These are phyloP conservation scores for Hexactinellida sp. DNA, from an alignment of 37 sponge, comb jelly and placozoan genomes.

Conservation along the genomic window DNA sequence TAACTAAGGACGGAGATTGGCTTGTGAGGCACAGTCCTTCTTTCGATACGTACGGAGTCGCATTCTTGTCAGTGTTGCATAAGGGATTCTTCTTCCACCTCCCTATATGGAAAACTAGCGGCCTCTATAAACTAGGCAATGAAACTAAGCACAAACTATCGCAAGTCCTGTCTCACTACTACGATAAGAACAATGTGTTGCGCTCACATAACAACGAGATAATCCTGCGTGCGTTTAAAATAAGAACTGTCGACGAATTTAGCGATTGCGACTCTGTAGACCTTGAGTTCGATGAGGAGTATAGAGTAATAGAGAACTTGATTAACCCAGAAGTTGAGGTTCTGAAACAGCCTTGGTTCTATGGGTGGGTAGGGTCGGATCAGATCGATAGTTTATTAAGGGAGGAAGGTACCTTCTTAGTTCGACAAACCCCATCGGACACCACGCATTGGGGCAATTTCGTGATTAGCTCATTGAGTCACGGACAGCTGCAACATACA, in stretches of 20 bases:
- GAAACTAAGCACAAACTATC: not conserved
- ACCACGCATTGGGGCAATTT: not conserved
- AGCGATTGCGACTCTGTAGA: not conserved
- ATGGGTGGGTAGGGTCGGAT: slow-evolving; percentile 7
- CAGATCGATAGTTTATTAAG: not conserved
- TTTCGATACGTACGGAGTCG: not conserved
- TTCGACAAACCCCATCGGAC: not conserved
- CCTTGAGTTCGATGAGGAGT: not conserved
- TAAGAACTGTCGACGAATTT: not conserved
- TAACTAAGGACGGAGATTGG: not conserved
- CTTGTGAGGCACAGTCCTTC: not conserved
- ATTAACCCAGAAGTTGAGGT: not conserved
- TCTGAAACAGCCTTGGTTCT: not conserved
- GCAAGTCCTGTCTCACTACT: not conserved
- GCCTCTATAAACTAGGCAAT: not conserved
- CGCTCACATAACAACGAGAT: not conserved
- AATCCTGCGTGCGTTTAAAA: not conserved
- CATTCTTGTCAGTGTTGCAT: not conserved
- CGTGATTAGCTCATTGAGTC: not conserved
- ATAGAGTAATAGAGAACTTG: not conserved
- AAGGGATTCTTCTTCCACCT: not conserved
- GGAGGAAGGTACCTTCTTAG: not conserved
- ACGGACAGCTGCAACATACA: not conserved
- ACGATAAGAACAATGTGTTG: not conserved
- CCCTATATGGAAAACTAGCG: not conserved